Evolutionary conservation across 2,113 vertebrate genomes (phyloP).

Genomic region (Herpetotheres cachinnans): DNA sequence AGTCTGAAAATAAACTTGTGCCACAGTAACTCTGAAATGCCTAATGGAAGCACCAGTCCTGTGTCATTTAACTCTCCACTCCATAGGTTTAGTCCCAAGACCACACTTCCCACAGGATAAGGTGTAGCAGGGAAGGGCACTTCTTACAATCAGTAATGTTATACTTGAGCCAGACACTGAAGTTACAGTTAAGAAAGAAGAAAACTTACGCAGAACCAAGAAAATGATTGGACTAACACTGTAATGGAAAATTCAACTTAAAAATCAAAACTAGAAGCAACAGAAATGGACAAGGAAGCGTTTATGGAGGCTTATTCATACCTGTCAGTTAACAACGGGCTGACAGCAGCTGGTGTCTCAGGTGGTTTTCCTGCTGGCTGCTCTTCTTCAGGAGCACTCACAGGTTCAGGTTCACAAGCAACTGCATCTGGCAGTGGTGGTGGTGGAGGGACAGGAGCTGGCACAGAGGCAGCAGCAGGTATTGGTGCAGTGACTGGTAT

Average conservation of each 20-base stretch:
- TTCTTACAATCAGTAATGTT: neutral
- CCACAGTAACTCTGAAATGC: neutral
- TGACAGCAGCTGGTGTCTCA: slow-evolving; percentile 68
- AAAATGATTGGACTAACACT: neutral
- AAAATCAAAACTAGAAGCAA: neutral
- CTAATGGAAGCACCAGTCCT: neutral
- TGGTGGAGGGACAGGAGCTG: slow-evolving; percentile 58
- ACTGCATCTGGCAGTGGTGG: slow-evolving; percentile 64
- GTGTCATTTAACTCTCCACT: neutral
- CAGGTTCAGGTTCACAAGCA: slow-evolving; percentile 66
- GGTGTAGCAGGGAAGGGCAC: neutral
- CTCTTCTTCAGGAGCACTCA: slow-evolving; percentile 72
- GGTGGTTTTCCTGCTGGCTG: slow-evolving; percentile 73
- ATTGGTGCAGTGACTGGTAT: slow-evolving; percentile 42
- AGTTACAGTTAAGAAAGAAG: neutral
- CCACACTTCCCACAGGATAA: neutral
- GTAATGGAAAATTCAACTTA: neutral
- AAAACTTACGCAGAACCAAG: neutral
- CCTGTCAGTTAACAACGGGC: slow-evolving; percentile 75
- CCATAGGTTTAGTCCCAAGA: neutral
- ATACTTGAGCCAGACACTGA: neutral
- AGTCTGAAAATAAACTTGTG: neutral
- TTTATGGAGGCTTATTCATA: neutral
- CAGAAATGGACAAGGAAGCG: neutral
- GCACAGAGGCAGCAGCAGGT: slow-evolving; percentile 57